These are phyloP conservation scores for Tipula vernalis DNA, from an alignment of 2,888 invertebrate species.

Conservation along the genomic window DNA sequence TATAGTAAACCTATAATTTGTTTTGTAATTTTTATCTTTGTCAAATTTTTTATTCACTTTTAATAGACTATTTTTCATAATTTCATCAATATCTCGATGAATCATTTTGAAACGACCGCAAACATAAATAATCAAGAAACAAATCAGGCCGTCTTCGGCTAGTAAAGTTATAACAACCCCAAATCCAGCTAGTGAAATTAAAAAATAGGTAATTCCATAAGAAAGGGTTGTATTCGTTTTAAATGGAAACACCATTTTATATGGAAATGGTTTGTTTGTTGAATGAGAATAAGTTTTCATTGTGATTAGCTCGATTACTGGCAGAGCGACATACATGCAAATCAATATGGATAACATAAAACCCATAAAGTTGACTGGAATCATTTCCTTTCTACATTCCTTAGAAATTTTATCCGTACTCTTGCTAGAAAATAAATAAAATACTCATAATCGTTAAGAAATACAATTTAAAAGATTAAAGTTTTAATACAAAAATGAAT, in stretches of 20 bases:
- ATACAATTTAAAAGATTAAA: not conserved
- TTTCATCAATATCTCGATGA: conserved; percentile 24
- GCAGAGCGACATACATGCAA: conserved; percentile 30
- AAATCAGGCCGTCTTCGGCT: conserved; percentile 32
- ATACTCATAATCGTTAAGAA: not conserved
- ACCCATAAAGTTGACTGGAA: conserved; percentile 28
- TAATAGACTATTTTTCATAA: not conserved
- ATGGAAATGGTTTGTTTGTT: conserved; percentile 30
- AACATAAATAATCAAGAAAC: conserved; percentile 31
- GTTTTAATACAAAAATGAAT: conserved; percentile 12
- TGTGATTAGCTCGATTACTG: conserved; percentile 25
- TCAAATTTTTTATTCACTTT: not conserved
- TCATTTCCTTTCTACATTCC: conserved; percentile 25
- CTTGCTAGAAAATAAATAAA: conserved; percentile 17
- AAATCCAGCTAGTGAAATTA: conserved; percentile 31
- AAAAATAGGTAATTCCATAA: conserved; percentile 29
- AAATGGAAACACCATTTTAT: conserved; percentile 33
- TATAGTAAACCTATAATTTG: not conserved
- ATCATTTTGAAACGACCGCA: conserved; percentile 31
- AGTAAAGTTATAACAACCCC: conserved; percentile 32
- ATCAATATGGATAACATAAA: conserved; percentile 27
- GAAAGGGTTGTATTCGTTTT: conserved; percentile 25
- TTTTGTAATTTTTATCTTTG: not conserved
- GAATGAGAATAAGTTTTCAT: not conserved
- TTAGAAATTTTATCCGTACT: conserved; percentile 21